A percentile compares a stretch with the other conserved stretches of the same genome.
phyloP scores from a whole-genome alignment of 2,888 invertebrate species.

The Caenorhabditis sulstoni region DNA sequence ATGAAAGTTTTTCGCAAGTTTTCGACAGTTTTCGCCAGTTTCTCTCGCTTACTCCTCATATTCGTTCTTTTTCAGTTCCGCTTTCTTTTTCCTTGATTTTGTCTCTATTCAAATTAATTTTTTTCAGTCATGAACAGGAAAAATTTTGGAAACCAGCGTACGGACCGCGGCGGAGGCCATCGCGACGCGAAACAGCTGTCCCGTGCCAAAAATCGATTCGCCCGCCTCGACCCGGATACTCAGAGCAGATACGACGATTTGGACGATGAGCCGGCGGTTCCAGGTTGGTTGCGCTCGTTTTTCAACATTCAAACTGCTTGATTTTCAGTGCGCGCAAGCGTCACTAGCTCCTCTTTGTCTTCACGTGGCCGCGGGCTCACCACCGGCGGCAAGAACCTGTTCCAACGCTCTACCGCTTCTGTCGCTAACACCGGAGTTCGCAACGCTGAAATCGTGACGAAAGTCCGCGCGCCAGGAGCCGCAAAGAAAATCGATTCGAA shows the following conservation, averaged over 20 bases:
- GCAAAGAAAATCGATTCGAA: conserved; percentile 44
- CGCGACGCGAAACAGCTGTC: conserved; percentile 67
- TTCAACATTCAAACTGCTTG: neutral
- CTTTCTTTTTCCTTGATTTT: neutral
- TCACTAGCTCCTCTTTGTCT: neutral
- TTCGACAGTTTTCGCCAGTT: neutral
- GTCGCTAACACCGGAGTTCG: conserved; percentile 49
- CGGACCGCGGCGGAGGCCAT: conserved; percentile 34
- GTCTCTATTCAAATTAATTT: neutral
- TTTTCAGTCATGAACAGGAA: conserved; percentile 42
- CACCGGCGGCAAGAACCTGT: conserved; percentile 9
- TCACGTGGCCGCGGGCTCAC: conserved; percentile 14
- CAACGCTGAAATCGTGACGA: conserved; percentile 60
- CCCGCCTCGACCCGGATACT: conserved; percentile 72
- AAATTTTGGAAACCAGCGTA: conserved; percentile 29
- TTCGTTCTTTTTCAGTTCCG: neutral
- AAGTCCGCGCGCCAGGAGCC: conserved; percentile 46
- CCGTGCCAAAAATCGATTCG: conserved; percentile 61
- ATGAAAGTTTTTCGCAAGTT: neutral
- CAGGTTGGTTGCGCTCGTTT: conserved; percentile 15
- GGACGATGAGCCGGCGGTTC: conserved; percentile 66
- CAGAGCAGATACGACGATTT: conserved; percentile 71
- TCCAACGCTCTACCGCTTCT: conserved; percentile 21
- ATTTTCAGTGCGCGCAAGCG: conserved; percentile 26
- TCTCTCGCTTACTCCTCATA: neutral